Conservation (phyloP, 2,797 vertebrate species). For the Cyprinodon diabolis region DNA sequence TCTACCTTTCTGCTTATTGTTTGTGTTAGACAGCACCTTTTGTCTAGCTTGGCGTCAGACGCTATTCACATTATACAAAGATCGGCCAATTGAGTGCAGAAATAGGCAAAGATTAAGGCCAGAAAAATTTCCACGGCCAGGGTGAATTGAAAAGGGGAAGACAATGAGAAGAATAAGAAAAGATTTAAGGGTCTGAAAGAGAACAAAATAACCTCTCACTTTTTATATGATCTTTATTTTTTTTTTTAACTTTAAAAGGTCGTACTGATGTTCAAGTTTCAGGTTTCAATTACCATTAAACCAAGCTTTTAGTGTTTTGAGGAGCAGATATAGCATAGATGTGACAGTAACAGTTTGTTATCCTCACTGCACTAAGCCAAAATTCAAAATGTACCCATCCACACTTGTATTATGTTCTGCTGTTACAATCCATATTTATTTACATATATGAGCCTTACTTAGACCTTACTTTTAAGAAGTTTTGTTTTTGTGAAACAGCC, state of each 20-base stretch:
- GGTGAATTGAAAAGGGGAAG: constrained; percentile 44
- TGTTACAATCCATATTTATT: too few relatives aligned
- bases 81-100: constrained; percentile 43
- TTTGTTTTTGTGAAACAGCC: too few relatives aligned
- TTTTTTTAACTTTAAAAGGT: background rate
- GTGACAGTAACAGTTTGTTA: background rate
- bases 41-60: constrained; percentile 67
- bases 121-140: constrained; percentile 64
- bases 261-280: background rate
- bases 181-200: constrained; percentile 32
- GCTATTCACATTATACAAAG: constrained; percentile 59
- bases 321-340: background rate
- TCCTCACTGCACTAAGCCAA: too few relatives aligned
- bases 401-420: too few relatives aligned
- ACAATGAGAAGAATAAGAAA: constrained; percentile 38
- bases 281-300: background rate
- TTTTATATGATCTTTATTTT: constrained; percentile 1
- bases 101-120: constrained; percentile 65
- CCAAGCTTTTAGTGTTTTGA: background rate
- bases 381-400: too few relatives aligned
- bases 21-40: constrained; percentile 61
- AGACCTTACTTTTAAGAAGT: too few relatives aligned
- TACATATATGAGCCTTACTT: too few relatives aligned
- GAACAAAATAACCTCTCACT: constrained; percentile 22
- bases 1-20: constrained; percentile 56